These are phyloP conservation scores for Gorsachius goisagi DNA, from an alignment of 2,113 vertebrate species.

Conservation along the genomic window DNA sequence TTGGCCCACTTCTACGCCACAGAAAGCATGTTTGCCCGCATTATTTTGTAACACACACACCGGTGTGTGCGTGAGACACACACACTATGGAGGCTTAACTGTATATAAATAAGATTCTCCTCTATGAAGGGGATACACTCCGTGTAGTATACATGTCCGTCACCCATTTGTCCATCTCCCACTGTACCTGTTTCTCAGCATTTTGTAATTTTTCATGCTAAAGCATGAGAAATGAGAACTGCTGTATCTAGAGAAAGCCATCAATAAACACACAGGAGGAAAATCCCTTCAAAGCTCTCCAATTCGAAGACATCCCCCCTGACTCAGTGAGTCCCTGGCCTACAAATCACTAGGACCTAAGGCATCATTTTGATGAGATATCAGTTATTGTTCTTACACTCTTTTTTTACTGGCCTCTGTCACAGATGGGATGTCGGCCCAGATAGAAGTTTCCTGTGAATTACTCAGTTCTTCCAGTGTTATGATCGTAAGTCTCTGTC, in stretches of 20 bases:
- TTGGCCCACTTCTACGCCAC: not conserved
- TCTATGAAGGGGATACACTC: not conserved
- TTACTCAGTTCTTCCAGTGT: not conserved
- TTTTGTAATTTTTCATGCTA: not conserved
- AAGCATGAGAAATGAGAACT: not conserved
- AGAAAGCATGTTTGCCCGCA: not conserved
- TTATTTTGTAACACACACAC: not conserved
- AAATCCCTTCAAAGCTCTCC: not conserved
- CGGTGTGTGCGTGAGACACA: too few species aligned
- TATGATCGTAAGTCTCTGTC: not conserved
- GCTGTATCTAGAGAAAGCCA: not conserved
- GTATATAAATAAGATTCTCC: not conserved
- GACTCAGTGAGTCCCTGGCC: too few species aligned
- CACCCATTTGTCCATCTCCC: not conserved
- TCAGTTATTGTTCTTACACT: not conserved
- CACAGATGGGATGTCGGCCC: not conserved
- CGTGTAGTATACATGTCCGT: accelerated
- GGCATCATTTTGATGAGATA: not conserved
- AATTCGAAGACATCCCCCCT: not conserved
- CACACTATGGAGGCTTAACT: not conserved
- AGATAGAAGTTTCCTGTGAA: not conserved
- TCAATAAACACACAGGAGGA: not conserved
- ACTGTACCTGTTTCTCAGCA: not conserved
- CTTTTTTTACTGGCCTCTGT: not conserved
- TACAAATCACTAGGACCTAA: not conserved